Base-by-base conservation (phyloP, 2,113 vertebrate genomes). In the Etia nguti region DNA sequence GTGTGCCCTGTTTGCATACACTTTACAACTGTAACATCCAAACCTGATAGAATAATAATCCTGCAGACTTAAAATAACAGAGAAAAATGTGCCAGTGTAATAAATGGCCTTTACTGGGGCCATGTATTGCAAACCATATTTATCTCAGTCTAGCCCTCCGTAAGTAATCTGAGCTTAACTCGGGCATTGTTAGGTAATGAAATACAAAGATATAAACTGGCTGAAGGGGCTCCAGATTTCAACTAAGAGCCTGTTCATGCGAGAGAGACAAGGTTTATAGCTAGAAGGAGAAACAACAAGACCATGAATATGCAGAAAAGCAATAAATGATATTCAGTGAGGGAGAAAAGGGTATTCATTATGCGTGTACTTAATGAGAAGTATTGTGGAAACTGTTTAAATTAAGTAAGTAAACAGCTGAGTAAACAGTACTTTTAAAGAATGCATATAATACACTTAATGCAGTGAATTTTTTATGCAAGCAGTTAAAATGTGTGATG, bases 221-320 rank as follows among this genome's bases (percentile, higher is more conserved):
- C 24, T 48, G 26, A 75, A 50, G 16, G 26, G 8, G 6, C 24
- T 50, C 16, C 29, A 50, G 43, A 18, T 75, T 50, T 31, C 15
- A 75, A 26, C 0, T 48, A 48, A 29, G 24, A 48, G 41, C 15
- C 5, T 75, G 68, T 75, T 48, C 43, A 46, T 73, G 22, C 9
- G 5, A 46, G 22, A 46, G 5, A 73, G 41, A 46, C 6, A 0
- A 16, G n/a, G 68, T 46, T 73, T 46, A 46, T 46, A 0, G 10
- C 43, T 50, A 77, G 10, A 77, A 0, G 26, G 70, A 77, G 43
- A 48, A 50, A 48, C 43, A 31, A 1, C 24, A 29, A 22, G 18
- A 20, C 6, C 24, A 48, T 20, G 43, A 29, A 48, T 75, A 43
- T 29, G 22, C 70, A 50, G 43, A 48, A 48, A 50, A 75, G 0